These are phyloP conservation scores for Allobates femoralis DNA, from an alignment of 2,797 vertebrate species.

Conservation along the genomic window DNA sequence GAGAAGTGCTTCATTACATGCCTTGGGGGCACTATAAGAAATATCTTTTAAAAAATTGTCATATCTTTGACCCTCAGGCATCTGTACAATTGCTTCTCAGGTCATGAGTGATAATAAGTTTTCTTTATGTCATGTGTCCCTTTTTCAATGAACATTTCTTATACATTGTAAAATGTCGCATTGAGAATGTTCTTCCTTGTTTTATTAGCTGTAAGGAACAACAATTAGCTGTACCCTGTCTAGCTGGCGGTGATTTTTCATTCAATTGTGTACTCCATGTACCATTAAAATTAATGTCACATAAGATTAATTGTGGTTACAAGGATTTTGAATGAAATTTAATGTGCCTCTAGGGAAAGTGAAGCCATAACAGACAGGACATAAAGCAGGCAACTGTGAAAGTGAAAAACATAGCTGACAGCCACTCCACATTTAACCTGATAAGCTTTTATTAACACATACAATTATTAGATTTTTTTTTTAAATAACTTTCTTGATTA, in stretches of 20 bases:
- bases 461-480: neutral
- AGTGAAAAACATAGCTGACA: slow-evolving; percentile 19
- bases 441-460: neutral
- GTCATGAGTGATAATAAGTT: slow-evolving; percentile 7
- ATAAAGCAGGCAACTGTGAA: slow-evolving; percentile 37
- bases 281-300: slow-evolving; percentile 57
- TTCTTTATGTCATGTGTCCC: neutral
- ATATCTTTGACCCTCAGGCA: neutral
- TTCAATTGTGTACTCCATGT: slow-evolving; percentile 48
- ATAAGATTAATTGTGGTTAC: slow-evolving; percentile 65
- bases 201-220: slow-evolving; percentile 43
- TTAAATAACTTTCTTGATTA: neutral
- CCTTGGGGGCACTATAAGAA: neutral
- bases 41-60: neutral
- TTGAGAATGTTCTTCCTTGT: slow-evolving; percentile 24
- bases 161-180: neutral
- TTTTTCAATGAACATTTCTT: slow-evolving; percentile 28
- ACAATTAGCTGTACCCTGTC: slow-evolving; percentile 15
- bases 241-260: slow-evolving; percentile 22
- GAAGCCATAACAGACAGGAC: slow-evolving; percentile 4
- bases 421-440: neutral
- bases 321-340: slow-evolving; percentile 55
- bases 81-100: slow-evolving; percentile 6
- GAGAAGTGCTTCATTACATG: neutral
- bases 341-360: slow-evolving; percentile 65